Evolutionary conservation across 1,140 invertebrate genomes (phyloP).

Genomic region (Zaprionus ghesquierei): DNA sequence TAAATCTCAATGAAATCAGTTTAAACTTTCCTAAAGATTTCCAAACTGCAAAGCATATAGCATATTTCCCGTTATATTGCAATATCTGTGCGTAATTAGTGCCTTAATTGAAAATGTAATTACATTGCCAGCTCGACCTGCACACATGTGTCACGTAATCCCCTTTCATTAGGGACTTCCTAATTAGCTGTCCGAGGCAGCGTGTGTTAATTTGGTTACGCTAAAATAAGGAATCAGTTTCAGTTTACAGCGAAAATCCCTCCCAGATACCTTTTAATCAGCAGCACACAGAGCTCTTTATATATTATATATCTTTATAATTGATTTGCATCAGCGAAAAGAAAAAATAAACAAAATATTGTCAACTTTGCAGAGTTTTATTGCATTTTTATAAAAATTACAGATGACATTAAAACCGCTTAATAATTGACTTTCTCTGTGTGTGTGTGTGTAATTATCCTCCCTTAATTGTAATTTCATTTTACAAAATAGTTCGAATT

Average conservation of each 20-base stretch:
- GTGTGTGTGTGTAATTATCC: constrained; percentile 33
- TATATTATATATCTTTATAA: background rate
- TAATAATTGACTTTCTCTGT: constrained; percentile 30
- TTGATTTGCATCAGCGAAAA: constrained; percentile 18
- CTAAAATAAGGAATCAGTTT: background rate
- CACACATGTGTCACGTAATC: background rate
- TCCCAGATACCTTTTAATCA: background rate
- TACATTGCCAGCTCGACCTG: background rate
- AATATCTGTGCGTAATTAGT: background rate
- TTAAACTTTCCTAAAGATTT: too few relatives aligned
- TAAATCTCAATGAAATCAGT: too few relatives aligned
- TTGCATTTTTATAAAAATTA: background rate
- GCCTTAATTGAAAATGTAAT: background rate
- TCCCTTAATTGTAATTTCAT: constrained; percentile 40
- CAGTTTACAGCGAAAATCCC: background rate
- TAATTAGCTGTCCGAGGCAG: constrained; percentile 29
- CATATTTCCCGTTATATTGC: background rate
- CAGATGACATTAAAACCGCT: constrained; percentile 5
- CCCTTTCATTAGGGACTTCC: background rate
- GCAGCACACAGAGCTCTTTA: too few relatives aligned
- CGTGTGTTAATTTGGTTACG: background rate
- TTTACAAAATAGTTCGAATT: constrained; percentile 48
- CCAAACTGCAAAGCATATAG: too few relatives aligned
- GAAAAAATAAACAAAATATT: background rate
- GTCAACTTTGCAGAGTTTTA: background rate